A percentile compares a stretch with the other conserved stretches of the same genome.
phyloP scores from a whole-genome alignment of 2,797 vertebrate genomes.

The Onychomys arenicola region DNA sequence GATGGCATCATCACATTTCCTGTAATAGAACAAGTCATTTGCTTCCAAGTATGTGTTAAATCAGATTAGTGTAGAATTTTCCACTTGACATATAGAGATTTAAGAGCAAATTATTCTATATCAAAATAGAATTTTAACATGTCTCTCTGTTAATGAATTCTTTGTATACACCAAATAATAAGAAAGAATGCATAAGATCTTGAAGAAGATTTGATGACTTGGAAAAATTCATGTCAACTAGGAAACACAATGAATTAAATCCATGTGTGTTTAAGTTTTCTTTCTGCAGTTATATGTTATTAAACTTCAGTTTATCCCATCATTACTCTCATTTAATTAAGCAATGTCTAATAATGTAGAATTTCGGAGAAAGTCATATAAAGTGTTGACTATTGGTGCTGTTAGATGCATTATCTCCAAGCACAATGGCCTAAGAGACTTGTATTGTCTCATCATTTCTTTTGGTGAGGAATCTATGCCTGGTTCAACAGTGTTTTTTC shows the following conservation, averaged over 20 bases:
- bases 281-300: not conserved
- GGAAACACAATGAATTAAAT: not conserved
- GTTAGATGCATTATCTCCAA: not conserved
- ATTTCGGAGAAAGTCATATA: not conserved
- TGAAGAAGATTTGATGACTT: not conserved
- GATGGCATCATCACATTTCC: not conserved
- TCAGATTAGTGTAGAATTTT: constrained; percentile 20
- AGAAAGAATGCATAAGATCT: constrained; percentile 21
- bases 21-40: not conserved
- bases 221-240: not conserved
- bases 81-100: not conserved
- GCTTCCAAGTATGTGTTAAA: not conserved
- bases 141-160: not conserved
- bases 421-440: not conserved
- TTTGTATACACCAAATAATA: not conserved
- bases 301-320: not conserved
- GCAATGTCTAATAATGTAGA: not conserved
- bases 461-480: not conserved
- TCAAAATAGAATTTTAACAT: constrained; percentile 14
- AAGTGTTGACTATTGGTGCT: not conserved
- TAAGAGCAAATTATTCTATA: constrained; percentile 20
- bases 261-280: not conserved
- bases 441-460: not conserved
- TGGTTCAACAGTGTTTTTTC: not conserved
- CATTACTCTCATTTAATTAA: constrained; percentile 10